phyloP scores from a whole-genome alignment of 1,140 invertebrate genomes.

The Planococcus citri region DNA sequence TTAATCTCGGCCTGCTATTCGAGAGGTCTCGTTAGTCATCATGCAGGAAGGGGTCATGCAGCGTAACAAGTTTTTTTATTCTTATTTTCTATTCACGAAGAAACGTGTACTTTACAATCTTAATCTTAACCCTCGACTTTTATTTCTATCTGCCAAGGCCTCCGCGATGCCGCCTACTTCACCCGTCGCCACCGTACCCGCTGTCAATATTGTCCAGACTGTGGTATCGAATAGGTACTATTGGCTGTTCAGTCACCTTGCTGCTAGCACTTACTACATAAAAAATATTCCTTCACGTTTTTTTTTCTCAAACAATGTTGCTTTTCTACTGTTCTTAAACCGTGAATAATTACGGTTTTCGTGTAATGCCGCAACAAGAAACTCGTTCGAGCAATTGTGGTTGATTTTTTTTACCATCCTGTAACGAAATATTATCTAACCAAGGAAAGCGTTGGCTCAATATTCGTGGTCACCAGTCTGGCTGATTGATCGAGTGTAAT shows the following conservation, averaged over 20 bases:
- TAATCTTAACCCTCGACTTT: slow-evolving; percentile 1
- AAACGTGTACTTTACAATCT: slow-evolving; percentile 15
- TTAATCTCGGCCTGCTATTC: slow-evolving; percentile 9
- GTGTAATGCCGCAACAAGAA: neutral
- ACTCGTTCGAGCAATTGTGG: slow-evolving; percentile 7
- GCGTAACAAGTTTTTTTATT: slow-evolving; percentile 11
- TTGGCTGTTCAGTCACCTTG: slow-evolving; percentile 7
- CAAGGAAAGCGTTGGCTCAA: too few species aligned
- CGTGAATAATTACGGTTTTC: slow-evolving; percentile 13
- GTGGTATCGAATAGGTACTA: neutral
- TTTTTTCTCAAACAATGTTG: neutral
- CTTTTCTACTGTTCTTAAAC: slow-evolving; percentile 7
- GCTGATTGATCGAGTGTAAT: too few species aligned
- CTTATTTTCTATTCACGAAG: slow-evolving; percentile 17
- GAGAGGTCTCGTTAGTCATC: neutral
- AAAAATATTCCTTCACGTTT: neutral
- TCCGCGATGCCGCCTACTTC: neutral
- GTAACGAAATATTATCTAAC: neutral
- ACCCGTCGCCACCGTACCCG: neutral
- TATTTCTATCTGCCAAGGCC: neutral
- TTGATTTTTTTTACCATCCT: slow-evolving; percentile 4
- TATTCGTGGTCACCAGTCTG: too few species aligned
- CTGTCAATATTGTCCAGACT: slow-evolving; percentile 13
- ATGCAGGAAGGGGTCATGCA: neutral
- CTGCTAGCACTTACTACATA: neutral